Base-by-base conservation (phyloP, 2,113 vertebrate species). In the Thryonomys swinderianus region DNA sequence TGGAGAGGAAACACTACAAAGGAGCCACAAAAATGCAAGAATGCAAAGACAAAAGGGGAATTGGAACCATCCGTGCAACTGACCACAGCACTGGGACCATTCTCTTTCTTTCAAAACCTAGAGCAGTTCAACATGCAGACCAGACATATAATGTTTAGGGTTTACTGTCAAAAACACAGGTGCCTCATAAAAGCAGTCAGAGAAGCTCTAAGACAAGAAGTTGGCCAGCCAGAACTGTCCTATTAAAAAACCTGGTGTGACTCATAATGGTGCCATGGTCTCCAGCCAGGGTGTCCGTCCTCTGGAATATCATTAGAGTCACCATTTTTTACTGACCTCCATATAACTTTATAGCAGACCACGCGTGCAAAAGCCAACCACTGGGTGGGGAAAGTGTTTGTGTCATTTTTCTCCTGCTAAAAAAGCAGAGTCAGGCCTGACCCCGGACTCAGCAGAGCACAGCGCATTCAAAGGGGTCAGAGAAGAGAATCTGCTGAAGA, bases 41-140 rank as follows among this genome's bases (percentile, higher is more conserved):
- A 25, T 0, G 0, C 16, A 0, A 57, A 61, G 25, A 7, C 10
- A 45, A 32, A 74, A 0, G 42, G 76, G 25, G 48, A 25, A 5
- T 0, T 14, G 5, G 13, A 2, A 8, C 11, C 18, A 5, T 18
- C 32, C 51, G 0, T 3, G 2, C 57, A 57, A 17, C 0, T 20
- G 59, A 8, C 30, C 42, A n/a, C 2, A 5, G 5, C 42, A 1
- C 4, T 8, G 27, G 13, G 17, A 45, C 34, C 85, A 48, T 40
- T 48, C 7, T 0, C 1, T 7, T 48, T 79, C 61, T 61, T 40
- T 40, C 51, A 53, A 42, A 57, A 34, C 61, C 88, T n/a, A 18
- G 45, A 37, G 48, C 85, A 85, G 20, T 23, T 37, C 90, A 40
- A 78, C 1, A 0, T 0, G 4, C 5, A 61, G n/a, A 18, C 27